Evolutionary conservation across 1,140 invertebrate genomes (phyloP), one percentile per base, ranked within the genome.

Genomic region (Laupala kohalensis): DNA sequence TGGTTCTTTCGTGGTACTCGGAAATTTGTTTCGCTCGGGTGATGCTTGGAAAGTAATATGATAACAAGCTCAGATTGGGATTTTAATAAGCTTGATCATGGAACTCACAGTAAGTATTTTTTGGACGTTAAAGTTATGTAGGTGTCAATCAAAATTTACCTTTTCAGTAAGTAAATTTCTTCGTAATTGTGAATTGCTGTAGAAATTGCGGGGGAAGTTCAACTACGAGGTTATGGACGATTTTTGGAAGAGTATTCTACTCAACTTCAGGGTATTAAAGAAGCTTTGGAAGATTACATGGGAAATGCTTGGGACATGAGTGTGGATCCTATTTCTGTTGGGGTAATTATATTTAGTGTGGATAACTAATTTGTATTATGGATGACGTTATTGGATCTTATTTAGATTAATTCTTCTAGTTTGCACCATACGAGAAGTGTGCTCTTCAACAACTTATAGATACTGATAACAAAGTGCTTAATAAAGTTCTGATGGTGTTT

Each of bases 381-480:
- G 6, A 3, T 1, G 1, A n/a, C 67, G 64, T 23, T 66, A 64
- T 15, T 27, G 25, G 5, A 29, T 68, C 1, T 66, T 53, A 5
- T 25, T 19, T 66, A n/a, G 1, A 69, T 63, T 19, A 28, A 30
- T 72, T n/a, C 65, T 77, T 78, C 15, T 74, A 80, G 84, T 77
- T 80, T 29, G 74, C 80, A 27, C 83, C 86, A 6, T 81, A 81
- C 74, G 91, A 93, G 80, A 82, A 87, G 75, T 84, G 88, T 12
- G 82, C 84, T 27, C 77, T 92, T 63, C 79, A 90, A 27, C 85
- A 91, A 74, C 78, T 94, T 62, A 86, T 91, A 25, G 86, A 90
- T 74, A 92, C 90, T 26, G 92, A 95, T 79, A 93, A 93, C 79
- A 90, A 91, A 78, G 82, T 88, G 24, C 84, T 94, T 71, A 92